These are phyloP conservation scores for Leucoraja erinaceus DNA, from an alignment of 2,113 vertebrate genomes.

Conservation along the genomic window DNA sequence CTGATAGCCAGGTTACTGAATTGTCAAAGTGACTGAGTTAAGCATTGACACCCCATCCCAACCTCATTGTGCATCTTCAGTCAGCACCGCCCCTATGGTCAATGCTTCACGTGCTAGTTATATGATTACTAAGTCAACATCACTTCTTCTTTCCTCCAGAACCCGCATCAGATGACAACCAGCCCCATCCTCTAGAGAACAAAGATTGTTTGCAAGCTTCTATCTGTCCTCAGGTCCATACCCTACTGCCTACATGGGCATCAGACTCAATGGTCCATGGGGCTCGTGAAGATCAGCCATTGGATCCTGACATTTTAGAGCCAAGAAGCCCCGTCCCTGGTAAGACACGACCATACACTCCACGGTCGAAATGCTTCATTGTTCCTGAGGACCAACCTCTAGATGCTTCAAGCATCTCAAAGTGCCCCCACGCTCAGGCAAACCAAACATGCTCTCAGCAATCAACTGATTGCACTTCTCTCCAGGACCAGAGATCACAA, in stretches of 20 bases:
- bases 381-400: no score
- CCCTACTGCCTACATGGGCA: not conserved
- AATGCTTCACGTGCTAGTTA: not conserved
- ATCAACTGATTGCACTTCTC: no score
- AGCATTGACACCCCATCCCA: not conserved
- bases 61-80: not conserved
- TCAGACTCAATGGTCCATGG: no score
- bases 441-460: no score
- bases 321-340: no score
- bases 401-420: no score
- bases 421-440: no score
- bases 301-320: not conserved
- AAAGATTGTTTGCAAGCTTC: not conserved
- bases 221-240: not conserved
- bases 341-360: no score
- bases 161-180: not conserved
- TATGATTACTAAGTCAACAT: not conserved
- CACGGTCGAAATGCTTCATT: no score
- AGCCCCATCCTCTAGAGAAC: not conserved
- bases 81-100: not conserved
- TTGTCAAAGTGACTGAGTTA: not conserved
- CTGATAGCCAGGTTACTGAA: not conserved
- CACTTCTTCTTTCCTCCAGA: not conserved
- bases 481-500: no score
- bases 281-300: not conserved